These are phyloP conservation scores for Pelobates cultripes DNA, from an alignment of 2,797 vertebrate genomes.

Conservation along the genomic window DNA sequence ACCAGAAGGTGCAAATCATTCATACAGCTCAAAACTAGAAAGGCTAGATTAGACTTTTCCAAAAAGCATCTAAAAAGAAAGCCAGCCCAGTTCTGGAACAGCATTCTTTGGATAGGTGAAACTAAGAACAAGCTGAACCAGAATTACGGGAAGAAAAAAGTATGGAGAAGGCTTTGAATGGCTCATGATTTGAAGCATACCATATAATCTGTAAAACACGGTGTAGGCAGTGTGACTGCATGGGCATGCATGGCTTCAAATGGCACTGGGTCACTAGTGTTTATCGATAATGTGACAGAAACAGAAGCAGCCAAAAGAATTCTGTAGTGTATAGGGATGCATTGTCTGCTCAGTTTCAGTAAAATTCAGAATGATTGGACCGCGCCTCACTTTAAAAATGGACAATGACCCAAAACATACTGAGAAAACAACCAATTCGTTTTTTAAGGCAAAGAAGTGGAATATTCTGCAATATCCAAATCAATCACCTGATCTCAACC, in stretches of 20 bases:
- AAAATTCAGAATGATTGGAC: not conserved
- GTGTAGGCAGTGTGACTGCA: constrained; percentile 5
- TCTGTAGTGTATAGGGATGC: not conserved
- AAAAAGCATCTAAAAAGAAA: constrained; percentile 8
- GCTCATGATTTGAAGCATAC: constrained; percentile 6
- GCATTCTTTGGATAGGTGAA: constrained; percentile 1
- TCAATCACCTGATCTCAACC: too few species aligned
- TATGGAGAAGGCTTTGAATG: not conserved
- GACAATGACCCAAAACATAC: constrained; percentile 8
- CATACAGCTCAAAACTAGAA: constrained; percentile 2
- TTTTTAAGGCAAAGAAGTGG: constrained; percentile 1
- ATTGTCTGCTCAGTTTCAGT: not conserved
- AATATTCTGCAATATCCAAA: not conserved
- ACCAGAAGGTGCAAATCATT: constrained; percentile 15
- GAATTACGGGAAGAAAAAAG: constrained; percentile 10
- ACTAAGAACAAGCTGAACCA: not conserved
- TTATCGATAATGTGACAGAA: not conserved
- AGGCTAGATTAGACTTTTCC: constrained; percentile 3
- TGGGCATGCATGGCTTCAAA: constrained; percentile 2
- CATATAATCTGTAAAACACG: constrained; percentile 3
- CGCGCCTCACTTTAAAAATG: not conserved
- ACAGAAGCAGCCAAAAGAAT: not conserved
- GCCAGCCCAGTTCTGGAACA: not conserved
- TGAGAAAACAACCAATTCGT: not conserved
- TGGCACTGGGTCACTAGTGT: not conserved